Evolutionary conservation across 2,797 vertebrate species (phyloP).

Genomic region (Pristis pectinata): DNA sequence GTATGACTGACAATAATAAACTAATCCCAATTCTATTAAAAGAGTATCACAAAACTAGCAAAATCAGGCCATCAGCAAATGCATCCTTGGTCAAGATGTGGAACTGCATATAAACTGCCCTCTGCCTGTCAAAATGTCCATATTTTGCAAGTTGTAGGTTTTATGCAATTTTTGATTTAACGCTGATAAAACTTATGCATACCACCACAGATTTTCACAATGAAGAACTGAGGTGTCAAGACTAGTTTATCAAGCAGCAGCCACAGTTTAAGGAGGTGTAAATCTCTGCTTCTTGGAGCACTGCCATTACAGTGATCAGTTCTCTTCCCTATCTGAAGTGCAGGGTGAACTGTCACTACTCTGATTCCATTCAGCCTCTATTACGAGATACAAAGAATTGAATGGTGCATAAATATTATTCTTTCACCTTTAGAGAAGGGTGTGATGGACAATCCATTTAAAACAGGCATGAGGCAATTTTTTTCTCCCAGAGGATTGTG

Average conservation of each 20-base stretch:
- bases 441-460: neutral
- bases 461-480: no score
- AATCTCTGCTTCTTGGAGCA: neutral
- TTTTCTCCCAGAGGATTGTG: no score
- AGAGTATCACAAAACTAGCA: neutral
- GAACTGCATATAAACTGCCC: neutral
- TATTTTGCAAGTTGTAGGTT: neutral
- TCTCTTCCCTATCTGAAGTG: neutral
- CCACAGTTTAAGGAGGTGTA: neutral
- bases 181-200: neutral
- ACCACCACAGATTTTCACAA: neutral
- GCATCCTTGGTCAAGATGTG: neutral
- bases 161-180: neutral
- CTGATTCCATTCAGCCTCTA: neutral
- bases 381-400: neutral
- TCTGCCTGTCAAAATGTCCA: neutral
- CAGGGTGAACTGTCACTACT: neutral
- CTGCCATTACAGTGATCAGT: neutral
- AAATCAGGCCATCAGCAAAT: neutral
- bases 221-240: neutral
- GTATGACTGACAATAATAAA: no score
- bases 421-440: neutral
- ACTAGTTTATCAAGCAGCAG: neutral
- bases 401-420: neutral
- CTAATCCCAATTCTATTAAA: no score